Evolutionary conservation across 2,113 vertebrate species (phyloP).

Genomic region (Plestiodon gilberti): DNA sequence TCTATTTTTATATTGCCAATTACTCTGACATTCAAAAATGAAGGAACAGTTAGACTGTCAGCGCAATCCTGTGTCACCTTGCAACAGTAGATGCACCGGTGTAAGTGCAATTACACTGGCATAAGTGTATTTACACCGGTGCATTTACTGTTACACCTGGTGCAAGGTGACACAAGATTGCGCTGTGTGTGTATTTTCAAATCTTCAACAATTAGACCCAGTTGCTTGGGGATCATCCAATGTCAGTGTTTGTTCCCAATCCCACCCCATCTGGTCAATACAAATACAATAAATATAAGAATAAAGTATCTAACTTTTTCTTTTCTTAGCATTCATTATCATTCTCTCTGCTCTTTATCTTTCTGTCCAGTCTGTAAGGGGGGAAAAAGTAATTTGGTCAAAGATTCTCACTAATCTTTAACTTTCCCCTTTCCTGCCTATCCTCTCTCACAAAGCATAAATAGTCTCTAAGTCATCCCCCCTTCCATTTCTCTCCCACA

Average conservation of each 20-base stretch:
- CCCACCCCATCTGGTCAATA: background rate
- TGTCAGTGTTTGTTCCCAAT: too few relatives aligned
- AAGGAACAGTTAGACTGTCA: background rate
- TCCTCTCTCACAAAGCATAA: constrained; percentile 1
- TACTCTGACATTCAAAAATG: background rate
- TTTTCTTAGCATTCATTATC: constrained; percentile 1
- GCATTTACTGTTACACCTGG: too few relatives aligned
- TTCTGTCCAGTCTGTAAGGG: background rate
- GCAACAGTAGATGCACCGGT: too few relatives aligned
- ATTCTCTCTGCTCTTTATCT: background rate
- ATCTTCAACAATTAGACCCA: background rate
- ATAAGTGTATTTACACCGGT: too few relatives aligned
- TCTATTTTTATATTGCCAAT: background rate
- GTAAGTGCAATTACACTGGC: too few relatives aligned
- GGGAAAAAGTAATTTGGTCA: background rate
- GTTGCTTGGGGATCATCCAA: background rate
- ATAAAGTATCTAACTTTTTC: background rate
- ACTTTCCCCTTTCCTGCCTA: background rate
- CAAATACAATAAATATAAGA: background rate
- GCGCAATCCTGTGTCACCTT: too few relatives aligned
- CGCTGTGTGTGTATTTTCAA: background rate
- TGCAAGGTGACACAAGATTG: too few relatives aligned
- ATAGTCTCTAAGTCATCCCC: background rate
- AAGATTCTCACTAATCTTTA: fast-evolving
- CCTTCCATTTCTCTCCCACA: background rate